Evolutionary conservation across 2,113 vertebrate species (phyloP).

Genomic region (Orcinus orca): DNA sequence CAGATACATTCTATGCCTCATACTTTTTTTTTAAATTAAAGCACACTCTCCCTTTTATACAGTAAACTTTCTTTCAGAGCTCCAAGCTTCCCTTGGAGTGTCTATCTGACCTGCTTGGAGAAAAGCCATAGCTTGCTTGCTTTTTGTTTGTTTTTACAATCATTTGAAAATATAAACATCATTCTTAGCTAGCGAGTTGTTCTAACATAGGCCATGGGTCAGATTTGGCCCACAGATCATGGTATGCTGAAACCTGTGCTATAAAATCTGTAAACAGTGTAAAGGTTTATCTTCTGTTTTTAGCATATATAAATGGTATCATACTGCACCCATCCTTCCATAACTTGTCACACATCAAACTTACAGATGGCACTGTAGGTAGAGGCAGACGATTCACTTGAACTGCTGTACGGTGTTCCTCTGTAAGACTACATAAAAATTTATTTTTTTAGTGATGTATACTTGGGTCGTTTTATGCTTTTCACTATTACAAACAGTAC

Average conservation of each 20-base stretch:
- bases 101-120: not conserved
- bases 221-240: not conserved
- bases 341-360: not conserved
- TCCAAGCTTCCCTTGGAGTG: not conserved
- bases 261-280: not conserved
- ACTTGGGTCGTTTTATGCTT: not conserved
- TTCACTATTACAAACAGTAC: not conserved
- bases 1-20: not conserved
- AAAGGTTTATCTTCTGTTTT: not conserved
- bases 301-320: not conserved
- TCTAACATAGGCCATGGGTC: not conserved
- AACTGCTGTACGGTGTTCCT: not conserved
- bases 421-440: not conserved
- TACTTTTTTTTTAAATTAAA: not conserved
- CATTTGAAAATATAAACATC: not conserved
- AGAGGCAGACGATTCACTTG: not conserved
- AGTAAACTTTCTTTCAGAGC: not conserved
- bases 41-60: not conserved
- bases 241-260: not conserved
- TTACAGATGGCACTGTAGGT: not conserved
- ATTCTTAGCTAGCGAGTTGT: not conserved
- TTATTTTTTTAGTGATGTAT: not conserved
- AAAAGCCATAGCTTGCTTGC: not conserved
- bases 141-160: not conserved
- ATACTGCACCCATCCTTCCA: not conserved